Evolutionary conservation across 2,113 vertebrate genomes (phyloP), one percentile per base, ranked within the genome.

Genomic region (Tetraodon nigroviridis): DNA sequence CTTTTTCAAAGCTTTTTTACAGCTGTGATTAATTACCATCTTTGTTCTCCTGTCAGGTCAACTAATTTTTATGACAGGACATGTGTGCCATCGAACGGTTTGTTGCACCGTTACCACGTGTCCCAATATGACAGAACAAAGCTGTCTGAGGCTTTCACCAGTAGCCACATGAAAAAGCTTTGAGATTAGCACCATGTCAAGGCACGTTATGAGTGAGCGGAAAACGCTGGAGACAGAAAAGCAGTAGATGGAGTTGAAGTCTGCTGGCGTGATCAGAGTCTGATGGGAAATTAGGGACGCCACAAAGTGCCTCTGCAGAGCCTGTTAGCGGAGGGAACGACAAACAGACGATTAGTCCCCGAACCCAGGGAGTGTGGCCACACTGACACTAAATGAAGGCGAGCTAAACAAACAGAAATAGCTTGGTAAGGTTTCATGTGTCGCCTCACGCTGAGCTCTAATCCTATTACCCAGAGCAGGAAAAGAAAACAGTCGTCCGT

Each of bases 381-480:
- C 78, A 70, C 42, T 15, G 13, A 45, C 58, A 67, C 74, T 56
- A 76, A 82, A 85, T 79, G 58, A 84, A 81, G 79, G 81, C 3
- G 11, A 74, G 66, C 79, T 76, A 71, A 84, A 79, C 69, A 84
- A 85, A 84, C 79, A 84, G 60, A 82, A 84, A 82, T 50, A 71
- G 64, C 65, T 40, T 46, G 2, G 60, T 77, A 68, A 52, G 59
- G 57, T 76, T 69, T 79, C 69, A 76, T 78, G 73, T 72, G 75
- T 47, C 17, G 68, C 41, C 58, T 59, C 66, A 69, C 56, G 54
- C 62, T 71, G 66, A 71, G 32, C 42, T 59, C 58, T 80, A 76
- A 85, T 85, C 81, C 55, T 70, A 68, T 84, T 82, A 79, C 55
- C 61, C 57, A 54, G 15, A 50, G 61, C 44, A 71, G 32, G 49